These are phyloP conservation scores for Oncorhynchus keta DNA, from an alignment of 2,113 vertebrate species.

Conservation along the genomic window DNA sequence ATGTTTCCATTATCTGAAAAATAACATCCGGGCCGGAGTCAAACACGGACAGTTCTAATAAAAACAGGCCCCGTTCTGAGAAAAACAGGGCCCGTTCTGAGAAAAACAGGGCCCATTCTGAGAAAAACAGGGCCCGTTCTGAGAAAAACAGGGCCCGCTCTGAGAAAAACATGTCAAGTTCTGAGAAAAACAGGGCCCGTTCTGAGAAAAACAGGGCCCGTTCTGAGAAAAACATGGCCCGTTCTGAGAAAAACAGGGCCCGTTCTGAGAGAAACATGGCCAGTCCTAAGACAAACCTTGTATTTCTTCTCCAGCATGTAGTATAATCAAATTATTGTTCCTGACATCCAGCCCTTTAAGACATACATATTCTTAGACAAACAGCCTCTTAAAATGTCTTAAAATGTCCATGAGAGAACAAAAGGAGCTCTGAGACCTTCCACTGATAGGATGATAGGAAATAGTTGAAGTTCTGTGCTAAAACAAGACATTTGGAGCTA, in stretches of 20 bases:
- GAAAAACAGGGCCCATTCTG: too few relatives aligned
- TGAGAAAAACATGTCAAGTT: too few relatives aligned
- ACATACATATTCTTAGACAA: slow-evolving; percentile 4
- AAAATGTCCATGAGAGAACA: not conserved
- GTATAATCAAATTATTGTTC: not conserved
- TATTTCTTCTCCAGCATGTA: slow-evolving; percentile 4
- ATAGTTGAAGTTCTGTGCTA: slow-evolving; percentile 7
- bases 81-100: too few relatives aligned
- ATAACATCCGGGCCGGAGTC: too few relatives aligned
- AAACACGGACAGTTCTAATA: too few relatives aligned
- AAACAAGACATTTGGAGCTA: slow-evolving; percentile 1
- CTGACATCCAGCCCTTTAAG: not conserved
- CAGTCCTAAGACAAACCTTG: not conserved
- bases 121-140: not conserved
- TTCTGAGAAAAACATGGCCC: too few relatives aligned
- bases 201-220: too few relatives aligned
- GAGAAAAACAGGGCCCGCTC: too few relatives aligned
- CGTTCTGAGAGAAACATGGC: too few relatives aligned
- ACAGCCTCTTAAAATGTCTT: not conserved
- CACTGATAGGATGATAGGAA: slow-evolving; percentile 14
- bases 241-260: not conserved
- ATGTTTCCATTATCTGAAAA: too few relatives aligned
- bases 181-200: not conserved
- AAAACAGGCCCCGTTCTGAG: too few relatives aligned
- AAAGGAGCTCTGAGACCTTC: slow-evolving; percentile 7